Conservation (phyloP, 2,888 invertebrate genomes). For the Acronicta leporina region DNA sequence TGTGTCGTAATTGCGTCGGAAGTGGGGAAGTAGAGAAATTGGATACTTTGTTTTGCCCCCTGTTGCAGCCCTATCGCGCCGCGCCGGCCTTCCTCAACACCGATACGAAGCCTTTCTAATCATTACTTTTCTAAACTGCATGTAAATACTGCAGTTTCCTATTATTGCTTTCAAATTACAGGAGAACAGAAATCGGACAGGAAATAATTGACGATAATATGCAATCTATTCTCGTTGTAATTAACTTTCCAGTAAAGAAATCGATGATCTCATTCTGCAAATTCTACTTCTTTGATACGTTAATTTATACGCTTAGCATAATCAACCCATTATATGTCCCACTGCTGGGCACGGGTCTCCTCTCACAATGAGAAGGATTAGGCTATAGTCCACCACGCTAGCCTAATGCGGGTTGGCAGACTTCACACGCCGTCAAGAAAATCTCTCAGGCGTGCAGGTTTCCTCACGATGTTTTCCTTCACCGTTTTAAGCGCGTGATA, state of each 20-base stretch:
- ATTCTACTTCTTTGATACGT: slow-evolving; percentile 14
- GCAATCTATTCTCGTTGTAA: slow-evolving; percentile 38
- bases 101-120: slow-evolving; percentile 82
- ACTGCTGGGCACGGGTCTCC: too few relatives aligned
- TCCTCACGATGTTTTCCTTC: too few relatives aligned
- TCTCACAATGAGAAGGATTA: too few relatives aligned
- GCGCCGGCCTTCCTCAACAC: slow-evolving; percentile 61
- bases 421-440: too few relatives aligned
- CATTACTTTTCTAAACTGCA: slow-evolving; percentile 70
- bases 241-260: slow-evolving; percentile 45
- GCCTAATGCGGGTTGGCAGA: too few relatives aligned
- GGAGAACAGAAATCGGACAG: slow-evolving; percentile 34
- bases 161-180: slow-evolving; percentile 40
- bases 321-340: too few relatives aligned
- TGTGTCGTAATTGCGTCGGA: slow-evolving; percentile 85
- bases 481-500: too few relatives aligned
- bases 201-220: slow-evolving; percentile 41
- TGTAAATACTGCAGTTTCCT: slow-evolving; percentile 64
- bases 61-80: slow-evolving; percentile 67
- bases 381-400: too few relatives aligned
- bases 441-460: too few relatives aligned
- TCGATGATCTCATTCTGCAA: slow-evolving; percentile 35
- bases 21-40: slow-evolving; percentile 85
- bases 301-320: slow-evolving; percentile 31
- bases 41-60: slow-evolving; percentile 81